Conservation (phyloP, 2,113 vertebrate genomes). For the Otus sunia region DNA sequence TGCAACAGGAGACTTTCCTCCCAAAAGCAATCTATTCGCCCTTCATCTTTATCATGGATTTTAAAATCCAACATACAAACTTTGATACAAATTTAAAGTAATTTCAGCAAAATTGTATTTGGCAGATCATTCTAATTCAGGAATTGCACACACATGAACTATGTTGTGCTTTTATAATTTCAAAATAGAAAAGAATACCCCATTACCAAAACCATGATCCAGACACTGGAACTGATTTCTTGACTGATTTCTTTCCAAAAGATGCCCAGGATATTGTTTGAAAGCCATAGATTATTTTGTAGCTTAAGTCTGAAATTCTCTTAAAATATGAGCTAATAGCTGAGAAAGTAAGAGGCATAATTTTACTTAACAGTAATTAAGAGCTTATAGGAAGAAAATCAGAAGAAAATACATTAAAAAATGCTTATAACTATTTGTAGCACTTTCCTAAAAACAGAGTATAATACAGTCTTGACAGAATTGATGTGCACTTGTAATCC, state of each 20-base stretch:
- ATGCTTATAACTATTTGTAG: neutral
- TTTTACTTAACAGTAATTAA: neutral
- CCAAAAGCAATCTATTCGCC: neutral
- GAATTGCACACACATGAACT: neutral
- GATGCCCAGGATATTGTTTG: neutral
- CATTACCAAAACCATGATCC: neutral
- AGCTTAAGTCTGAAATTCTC: neutral
- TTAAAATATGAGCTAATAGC: neutral
- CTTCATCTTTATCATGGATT: neutral
- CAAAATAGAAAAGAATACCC: neutral
- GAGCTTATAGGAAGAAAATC: neutral
- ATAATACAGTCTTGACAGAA: neutral
- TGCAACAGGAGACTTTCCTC: neutral
- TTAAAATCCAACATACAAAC: neutral
- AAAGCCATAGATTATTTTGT: neutral
- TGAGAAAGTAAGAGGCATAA: neutral
- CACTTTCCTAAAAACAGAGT: neutral
- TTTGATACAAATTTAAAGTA: neutral
- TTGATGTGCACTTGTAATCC: neutral
- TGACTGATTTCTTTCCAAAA: neutral
- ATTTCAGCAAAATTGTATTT: neutral
- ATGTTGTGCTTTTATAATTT: neutral
- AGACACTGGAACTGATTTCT: neutral
- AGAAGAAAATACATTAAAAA: neutral
- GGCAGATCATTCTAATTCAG: neutral